These are phyloP conservation scores for Leptinotarsa defecta DNA, from an alignment of 1,140 invertebrate genomes.

Conservation along the genomic window DNA sequence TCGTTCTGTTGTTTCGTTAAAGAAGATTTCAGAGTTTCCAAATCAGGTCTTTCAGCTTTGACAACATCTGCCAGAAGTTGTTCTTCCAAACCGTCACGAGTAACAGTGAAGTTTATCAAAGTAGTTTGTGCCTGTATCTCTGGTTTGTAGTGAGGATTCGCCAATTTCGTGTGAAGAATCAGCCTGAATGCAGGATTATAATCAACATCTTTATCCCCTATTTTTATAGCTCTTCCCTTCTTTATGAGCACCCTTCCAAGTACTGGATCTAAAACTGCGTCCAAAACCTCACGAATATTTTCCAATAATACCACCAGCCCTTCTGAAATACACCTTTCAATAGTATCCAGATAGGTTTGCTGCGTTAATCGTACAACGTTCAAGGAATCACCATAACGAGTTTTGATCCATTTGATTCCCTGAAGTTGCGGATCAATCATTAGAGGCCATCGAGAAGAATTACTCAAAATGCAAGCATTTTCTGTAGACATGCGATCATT, in stretches of 20 bases:
- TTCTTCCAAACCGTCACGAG: conserved; percentile 87
- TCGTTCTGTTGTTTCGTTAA: conserved; percentile 92
- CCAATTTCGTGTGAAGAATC: conserved; percentile 91
- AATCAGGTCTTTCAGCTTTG: conserved; percentile 88
- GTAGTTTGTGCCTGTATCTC: conserved; percentile 97
- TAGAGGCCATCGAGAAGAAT: conserved; percentile 89
- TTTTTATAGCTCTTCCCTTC: conserved; percentile 74
- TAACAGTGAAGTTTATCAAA: conserved; percentile 94
- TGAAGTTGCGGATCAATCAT: conserved; percentile 92
- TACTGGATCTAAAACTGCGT: conserved; percentile 88
- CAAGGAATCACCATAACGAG: conserved; percentile 72
- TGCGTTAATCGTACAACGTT: conserved; percentile 78
- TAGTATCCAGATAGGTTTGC: conserved; percentile 80
- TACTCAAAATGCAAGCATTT: conserved; percentile 90
- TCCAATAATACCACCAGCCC: conserved; percentile 82
- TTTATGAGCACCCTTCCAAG: conserved; percentile 88
- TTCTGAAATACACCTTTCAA: conserved; percentile 79
- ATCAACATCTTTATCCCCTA: conserved; percentile 92
- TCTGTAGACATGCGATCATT: conserved; percentile 92
- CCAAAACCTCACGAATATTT: conserved; percentile 86
- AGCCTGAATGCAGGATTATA: conserved; percentile 83
- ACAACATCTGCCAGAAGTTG: conserved; percentile 93
- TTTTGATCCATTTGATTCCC: conserved; percentile 97
- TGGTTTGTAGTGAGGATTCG: conserved; percentile 94
- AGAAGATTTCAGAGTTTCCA: conserved; percentile 68